Percentiles rank a stretch among this genome's conserved stretches.
Evolutionary conservation across 2,797 vertebrate species (phyloP).

Genomic region (Sebastolobus altivelis): DNA sequence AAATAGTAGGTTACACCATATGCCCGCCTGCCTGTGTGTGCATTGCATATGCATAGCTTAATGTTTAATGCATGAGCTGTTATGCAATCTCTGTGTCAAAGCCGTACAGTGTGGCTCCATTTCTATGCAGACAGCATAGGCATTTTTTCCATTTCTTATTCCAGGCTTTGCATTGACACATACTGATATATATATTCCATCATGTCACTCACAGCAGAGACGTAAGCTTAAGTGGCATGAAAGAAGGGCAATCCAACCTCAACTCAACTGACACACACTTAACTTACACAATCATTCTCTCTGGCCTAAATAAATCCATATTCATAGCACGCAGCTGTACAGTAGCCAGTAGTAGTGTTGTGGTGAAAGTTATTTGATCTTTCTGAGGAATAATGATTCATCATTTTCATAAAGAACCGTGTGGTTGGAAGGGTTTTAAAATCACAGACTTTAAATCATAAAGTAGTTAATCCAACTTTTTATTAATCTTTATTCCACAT

Average conservation of each 20-base stretch:
- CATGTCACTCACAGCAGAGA: conserved; percentile 59
- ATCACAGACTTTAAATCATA: conserved; percentile 3
- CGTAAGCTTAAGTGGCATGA: conserved; percentile 32
- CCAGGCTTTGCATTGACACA: conserved; percentile 56
- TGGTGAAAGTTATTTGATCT: background rate
- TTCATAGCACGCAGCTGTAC: background rate
- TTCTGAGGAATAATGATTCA: conserved; percentile 17
- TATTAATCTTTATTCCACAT: conserved; percentile 10
- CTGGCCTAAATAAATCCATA: conserved; percentile 10
- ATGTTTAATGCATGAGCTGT: conserved; percentile 81
- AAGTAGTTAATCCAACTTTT: background rate
- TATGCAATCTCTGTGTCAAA: conserved; percentile 76
- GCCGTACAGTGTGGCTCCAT: conserved; percentile 62
- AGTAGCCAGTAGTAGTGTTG: background rate
- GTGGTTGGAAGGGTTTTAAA: conserved; percentile 3
- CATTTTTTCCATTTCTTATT: conserved; percentile 54
- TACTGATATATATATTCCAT: conserved; percentile 53
- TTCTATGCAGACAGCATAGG: conserved; percentile 64
- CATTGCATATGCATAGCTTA: conserved; percentile 70
- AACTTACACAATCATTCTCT: conserved; percentile 29
- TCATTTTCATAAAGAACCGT: background rate
- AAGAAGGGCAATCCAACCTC: conserved; percentile 32
- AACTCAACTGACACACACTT: conserved; percentile 32
- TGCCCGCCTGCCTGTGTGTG: conserved; percentile 64
- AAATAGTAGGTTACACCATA: conserved; percentile 69